A percentile compares a stretch with the other conserved stretches of the same genome.
Evolutionary conservation across 2,888 invertebrate species (phyloP).

Genomic region (Pyrrhosoma nymphula): DNA sequence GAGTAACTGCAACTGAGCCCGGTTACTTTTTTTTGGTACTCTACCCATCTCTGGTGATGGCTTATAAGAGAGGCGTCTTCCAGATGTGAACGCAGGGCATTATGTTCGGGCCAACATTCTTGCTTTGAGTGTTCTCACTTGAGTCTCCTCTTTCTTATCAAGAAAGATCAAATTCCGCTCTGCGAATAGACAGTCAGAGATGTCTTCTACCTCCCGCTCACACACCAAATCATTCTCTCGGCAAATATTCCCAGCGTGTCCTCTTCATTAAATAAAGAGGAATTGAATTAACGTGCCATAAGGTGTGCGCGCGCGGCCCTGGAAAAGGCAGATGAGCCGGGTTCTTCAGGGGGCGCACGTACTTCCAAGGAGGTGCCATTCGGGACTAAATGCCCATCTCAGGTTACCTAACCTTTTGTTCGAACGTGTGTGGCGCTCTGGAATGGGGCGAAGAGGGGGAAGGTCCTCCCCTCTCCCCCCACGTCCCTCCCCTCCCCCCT

Average conservation of each 20-base stretch:
- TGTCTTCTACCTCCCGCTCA: neutral
- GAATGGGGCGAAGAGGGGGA: neutral
- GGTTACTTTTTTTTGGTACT: too few relatives aligned
- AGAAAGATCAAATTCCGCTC: neutral
- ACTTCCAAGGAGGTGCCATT: neutral
- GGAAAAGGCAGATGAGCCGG: neutral
- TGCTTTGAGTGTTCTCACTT: too few relatives aligned
- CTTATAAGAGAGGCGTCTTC: too few relatives aligned
- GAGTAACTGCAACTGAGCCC: too few relatives aligned
- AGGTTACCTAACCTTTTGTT: constrained; percentile 12
- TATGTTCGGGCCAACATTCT: too few relatives aligned
- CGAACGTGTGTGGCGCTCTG: neutral
- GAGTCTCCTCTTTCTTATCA: too few relatives aligned
- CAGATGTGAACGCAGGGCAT: too few relatives aligned
- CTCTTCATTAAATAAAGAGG: constrained; percentile 19
- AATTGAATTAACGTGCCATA: constrained; percentile 21
- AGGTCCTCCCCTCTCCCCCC: neutral
- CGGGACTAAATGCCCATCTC: constrained; percentile 12
- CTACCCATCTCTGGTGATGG: too few relatives aligned
- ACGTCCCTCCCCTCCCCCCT: neutral
- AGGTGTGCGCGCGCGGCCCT: neutral
- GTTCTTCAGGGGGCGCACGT: neutral
- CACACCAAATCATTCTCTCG: neutral
- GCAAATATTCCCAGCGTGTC: neutral
- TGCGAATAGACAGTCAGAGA: neutral